Conservation (phyloP, 2,113 vertebrate genomes). For the Cephalopholis sonnerati region DNA sequence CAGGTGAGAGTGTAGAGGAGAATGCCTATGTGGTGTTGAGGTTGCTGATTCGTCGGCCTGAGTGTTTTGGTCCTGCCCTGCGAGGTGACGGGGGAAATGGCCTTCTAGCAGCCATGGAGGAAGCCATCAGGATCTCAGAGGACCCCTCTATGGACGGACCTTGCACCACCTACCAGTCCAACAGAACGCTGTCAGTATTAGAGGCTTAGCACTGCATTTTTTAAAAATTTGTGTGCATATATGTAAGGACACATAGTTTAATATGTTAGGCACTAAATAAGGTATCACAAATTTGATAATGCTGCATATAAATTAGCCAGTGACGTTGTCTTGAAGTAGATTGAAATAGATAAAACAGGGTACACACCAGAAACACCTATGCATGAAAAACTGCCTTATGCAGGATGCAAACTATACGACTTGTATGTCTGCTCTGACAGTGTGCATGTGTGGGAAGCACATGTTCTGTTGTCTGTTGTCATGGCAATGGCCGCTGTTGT, state of each 20-base stretch:
- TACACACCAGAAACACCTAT: too few relatives aligned
- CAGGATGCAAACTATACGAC: too few relatives aligned
- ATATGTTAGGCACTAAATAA: background rate
- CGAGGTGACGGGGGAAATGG: constrained; percentile 93
- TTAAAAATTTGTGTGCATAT: background rate
- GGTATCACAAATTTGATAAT: background rate
- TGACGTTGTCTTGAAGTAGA: too few relatives aligned
- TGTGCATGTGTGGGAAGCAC: too few relatives aligned
- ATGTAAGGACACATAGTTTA: background rate
- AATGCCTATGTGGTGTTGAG: constrained; percentile 95
- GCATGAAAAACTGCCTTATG: background rate
- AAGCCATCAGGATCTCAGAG: constrained; percentile 94
- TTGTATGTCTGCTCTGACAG: too few relatives aligned
- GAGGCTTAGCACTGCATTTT: background rate
- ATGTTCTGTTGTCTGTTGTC: too few relatives aligned
- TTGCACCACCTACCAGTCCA: constrained; percentile 84
- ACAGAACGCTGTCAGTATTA: constrained; percentile 87
- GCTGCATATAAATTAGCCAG: background rate
- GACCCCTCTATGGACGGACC: constrained; percentile 90
- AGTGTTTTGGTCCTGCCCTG: constrained; percentile 95
- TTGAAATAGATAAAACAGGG: too few relatives aligned
- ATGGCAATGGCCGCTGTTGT: too few relatives aligned
- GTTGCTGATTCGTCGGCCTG: constrained; percentile 93
- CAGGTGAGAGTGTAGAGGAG: constrained; percentile 97
- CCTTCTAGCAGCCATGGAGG: constrained; percentile 92